Evolutionary conservation across 2,113 vertebrate species (phyloP).

Genomic region (Perca schrenkii): DNA sequence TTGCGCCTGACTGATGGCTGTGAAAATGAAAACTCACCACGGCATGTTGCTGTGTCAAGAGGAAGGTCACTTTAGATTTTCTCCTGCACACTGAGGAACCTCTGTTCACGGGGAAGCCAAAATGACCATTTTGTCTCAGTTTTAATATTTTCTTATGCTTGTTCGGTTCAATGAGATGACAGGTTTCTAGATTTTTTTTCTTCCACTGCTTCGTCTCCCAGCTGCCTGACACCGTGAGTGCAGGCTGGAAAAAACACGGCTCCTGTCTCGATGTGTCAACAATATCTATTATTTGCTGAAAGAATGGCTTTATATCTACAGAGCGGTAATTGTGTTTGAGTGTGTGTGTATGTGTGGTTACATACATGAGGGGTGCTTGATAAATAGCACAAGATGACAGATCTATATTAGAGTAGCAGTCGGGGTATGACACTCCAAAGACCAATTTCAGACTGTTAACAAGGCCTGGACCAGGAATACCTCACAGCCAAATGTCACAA

Average conservation of each 20-base stretch:
- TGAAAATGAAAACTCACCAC: constrained; percentile 69
- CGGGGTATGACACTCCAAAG: constrained; percentile 62
- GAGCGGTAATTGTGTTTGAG: constrained; percentile 44
- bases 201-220: constrained; percentile 30
- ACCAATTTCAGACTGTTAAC: constrained; percentile 72
- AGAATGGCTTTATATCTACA: constrained; percentile 51
- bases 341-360: constrained; percentile 27
- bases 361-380: constrained; percentile 50
- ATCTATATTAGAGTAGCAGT: constrained; percentile 59
- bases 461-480: constrained; percentile 62
- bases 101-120: constrained; percentile 11
- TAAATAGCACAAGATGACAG: constrained; percentile 63
- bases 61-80: constrained; percentile 61
- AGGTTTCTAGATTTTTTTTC: constrained; percentile 43
- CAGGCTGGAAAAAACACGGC: constrained; percentile 16
- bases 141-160: constrained; percentile 39
- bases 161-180: constrained; percentile 27
- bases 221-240: constrained; percentile 10
- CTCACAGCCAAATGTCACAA: constrained; percentile 68
- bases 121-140: constrained; percentile 46
- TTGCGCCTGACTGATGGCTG: constrained; percentile 69
- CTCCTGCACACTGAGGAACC: constrained; percentile 19
- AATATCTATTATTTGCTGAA: constrained; percentile 64
- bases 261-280: constrained; percentile 44
- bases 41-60: constrained; percentile 66